phyloP scores from a whole-genome alignment of 2,888 invertebrate species.

The Catocala sponsa region DNA sequence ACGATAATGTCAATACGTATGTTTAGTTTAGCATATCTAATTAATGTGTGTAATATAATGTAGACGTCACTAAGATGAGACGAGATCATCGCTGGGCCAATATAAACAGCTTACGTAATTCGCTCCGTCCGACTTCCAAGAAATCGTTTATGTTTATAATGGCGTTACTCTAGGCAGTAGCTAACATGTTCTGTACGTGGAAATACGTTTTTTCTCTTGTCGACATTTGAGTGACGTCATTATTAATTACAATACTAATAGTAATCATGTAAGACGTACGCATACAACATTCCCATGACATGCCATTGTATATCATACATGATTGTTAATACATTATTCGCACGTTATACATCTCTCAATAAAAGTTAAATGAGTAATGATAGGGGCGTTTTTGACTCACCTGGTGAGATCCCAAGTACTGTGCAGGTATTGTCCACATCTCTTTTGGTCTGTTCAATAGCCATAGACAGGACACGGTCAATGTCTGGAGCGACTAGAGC shows the following conservation, averaged over 20 bases:
- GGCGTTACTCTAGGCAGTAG: slow-evolving; percentile 65
- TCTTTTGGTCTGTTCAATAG: slow-evolving; percentile 95
- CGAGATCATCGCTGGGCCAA: slow-evolving; percentile 60
- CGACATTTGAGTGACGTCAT: slow-evolving; percentile 72
- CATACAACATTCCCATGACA: slow-evolving; percentile 61
- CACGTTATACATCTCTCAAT: slow-evolving; percentile 39
- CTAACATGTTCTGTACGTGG: slow-evolving; percentile 65
- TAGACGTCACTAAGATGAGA: slow-evolving; percentile 51
- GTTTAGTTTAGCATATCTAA: slow-evolving; percentile 36
- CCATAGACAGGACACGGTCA: slow-evolving; percentile 94
- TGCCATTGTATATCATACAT: slow-evolving; percentile 50
- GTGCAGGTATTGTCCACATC: slow-evolving; percentile 95
- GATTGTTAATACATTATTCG: slow-evolving; percentile 46
- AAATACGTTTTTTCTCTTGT: slow-evolving; percentile 63
- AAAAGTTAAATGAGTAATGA: slow-evolving; percentile 47
- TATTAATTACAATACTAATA: slow-evolving; percentile 59
- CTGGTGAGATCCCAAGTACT: slow-evolving; percentile 95
- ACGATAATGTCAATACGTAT: slow-evolving; percentile 13
- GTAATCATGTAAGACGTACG: slow-evolving; percentile 52
- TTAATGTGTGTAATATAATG: slow-evolving; percentile 18
- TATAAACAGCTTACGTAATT: slow-evolving; percentile 78
- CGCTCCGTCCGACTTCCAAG: slow-evolving; percentile 69
- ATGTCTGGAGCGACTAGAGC: slow-evolving; percentile 92
- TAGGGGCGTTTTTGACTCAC: slow-evolving; percentile 86
- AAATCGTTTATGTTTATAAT: slow-evolving; percentile 76